These are phyloP conservation scores for Desmodus rotundus DNA, from an alignment of 2,113 vertebrate genomes.

Conservation along the genomic window DNA sequence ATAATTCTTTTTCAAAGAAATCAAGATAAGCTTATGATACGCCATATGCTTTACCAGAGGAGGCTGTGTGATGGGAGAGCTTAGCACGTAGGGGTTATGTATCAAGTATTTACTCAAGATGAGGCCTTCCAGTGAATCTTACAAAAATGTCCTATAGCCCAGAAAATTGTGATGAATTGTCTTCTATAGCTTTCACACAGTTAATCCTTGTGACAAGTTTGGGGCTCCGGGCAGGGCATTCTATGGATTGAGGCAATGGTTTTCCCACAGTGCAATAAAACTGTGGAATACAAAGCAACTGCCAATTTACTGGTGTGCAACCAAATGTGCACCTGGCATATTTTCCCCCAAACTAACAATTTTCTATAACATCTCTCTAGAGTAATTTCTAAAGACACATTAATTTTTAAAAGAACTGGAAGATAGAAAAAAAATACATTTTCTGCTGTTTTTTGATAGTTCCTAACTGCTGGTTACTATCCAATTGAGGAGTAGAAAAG, in stretches of 20 bases:
- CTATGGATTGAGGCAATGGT: neutral
- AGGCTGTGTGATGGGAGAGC: neutral
- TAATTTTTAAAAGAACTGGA: constrained; percentile 35
- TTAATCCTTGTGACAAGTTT: constrained; percentile 41
- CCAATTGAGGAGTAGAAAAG: neutral
- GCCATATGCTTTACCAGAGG: neutral
- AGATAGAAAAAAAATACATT: constrained; percentile 18
- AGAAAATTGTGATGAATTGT: constrained; percentile 32
- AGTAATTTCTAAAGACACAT: constrained; percentile 55
- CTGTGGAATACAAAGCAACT: neutral
- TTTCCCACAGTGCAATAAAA: neutral
- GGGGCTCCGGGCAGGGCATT: neutral
- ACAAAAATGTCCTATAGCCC: neutral
- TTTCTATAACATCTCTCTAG: constrained; percentile 41
- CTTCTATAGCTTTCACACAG: neutral
- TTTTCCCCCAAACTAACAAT: neutral
- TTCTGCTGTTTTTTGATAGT: neutral
- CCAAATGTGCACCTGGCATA: neutral
- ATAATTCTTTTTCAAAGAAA: neutral
- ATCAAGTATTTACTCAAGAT: constrained; percentile 22
- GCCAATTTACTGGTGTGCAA: neutral
- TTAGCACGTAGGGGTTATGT: neutral
- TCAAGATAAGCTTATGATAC: neutral
- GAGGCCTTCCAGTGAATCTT: constrained; percentile 9
- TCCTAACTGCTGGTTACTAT: neutral